Evolutionary conservation across 2,888 invertebrate genomes (phyloP).

Genomic region (Lasioglossum oenotherae): DNA sequence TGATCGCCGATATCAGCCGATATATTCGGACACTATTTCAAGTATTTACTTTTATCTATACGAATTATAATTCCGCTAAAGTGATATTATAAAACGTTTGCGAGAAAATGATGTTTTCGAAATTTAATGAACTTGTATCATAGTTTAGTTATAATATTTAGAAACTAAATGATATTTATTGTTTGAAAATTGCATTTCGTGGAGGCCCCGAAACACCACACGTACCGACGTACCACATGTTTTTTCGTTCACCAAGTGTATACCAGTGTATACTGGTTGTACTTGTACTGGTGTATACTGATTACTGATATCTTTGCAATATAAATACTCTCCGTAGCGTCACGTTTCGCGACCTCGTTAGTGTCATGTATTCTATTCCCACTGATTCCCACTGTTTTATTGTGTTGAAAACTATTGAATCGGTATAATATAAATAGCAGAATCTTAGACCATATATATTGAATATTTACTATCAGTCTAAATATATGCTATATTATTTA

Average conservation of each 20-base stretch:
- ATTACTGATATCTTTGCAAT: background rate
- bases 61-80: background rate
- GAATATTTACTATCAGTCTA: too few relatives aligned
- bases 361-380: background rate
- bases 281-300: too few relatives aligned
- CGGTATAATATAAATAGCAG: too few relatives aligned
- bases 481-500: too few relatives aligned
- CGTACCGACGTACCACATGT: background rate
- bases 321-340: background rate
- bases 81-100: background rate
- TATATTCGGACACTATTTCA: background rate
- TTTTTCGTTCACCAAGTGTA: background rate
- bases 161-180: background rate
- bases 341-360: background rate
- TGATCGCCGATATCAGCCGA: too few relatives aligned
- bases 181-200: background rate
- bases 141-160: background rate
- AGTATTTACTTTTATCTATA: background rate
- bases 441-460: too few relatives aligned
- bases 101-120: background rate
- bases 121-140: background rate
- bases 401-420: background rate
- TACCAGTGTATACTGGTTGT: too few relatives aligned
- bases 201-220: background rate
- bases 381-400: background rate